Evolutionary conservation across 2,113 vertebrate genomes (phyloP).

Genomic region (Amia ocellicauda): DNA sequence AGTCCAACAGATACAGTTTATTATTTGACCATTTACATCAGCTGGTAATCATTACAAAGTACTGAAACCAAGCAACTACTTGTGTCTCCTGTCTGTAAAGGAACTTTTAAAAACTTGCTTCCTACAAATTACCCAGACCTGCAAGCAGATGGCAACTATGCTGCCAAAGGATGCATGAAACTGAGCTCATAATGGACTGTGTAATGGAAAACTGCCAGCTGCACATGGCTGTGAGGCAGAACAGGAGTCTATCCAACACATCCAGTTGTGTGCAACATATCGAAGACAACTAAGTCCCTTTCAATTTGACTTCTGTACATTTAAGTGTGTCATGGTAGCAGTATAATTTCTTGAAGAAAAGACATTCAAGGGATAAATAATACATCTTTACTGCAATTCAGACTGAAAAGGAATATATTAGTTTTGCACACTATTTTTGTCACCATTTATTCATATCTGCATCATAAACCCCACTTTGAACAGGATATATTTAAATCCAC

Average conservation of each 20-base stretch:
- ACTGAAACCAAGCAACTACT: not conserved
- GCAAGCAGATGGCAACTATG: conserved; percentile 10
- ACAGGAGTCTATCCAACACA: not conserved
- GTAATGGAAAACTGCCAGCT: not conserved
- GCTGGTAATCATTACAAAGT: no score
- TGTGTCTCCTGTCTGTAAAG: not conserved
- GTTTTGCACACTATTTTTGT: no score
- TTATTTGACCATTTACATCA: no score
- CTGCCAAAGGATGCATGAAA: not conserved
- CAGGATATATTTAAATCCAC: no score
- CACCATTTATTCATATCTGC: no score
- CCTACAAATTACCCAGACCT: conserved; percentile 1
- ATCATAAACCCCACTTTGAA: no score
- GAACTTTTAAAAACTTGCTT: not conserved
- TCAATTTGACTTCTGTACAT: no score
- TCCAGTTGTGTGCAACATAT: not conserved
- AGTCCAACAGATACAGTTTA: no score
- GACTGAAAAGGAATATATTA: no score
- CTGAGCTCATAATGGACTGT: not conserved
- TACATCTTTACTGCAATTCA: no score
- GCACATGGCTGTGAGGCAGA: not conserved
- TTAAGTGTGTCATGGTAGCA: no score
- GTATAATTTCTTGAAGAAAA: not conserved
- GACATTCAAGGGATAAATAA: not conserved
- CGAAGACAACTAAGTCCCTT: not conserved